phyloP scores from a whole-genome alignment of 2,888 invertebrate genomes.

The Bellardia pandia region DNA sequence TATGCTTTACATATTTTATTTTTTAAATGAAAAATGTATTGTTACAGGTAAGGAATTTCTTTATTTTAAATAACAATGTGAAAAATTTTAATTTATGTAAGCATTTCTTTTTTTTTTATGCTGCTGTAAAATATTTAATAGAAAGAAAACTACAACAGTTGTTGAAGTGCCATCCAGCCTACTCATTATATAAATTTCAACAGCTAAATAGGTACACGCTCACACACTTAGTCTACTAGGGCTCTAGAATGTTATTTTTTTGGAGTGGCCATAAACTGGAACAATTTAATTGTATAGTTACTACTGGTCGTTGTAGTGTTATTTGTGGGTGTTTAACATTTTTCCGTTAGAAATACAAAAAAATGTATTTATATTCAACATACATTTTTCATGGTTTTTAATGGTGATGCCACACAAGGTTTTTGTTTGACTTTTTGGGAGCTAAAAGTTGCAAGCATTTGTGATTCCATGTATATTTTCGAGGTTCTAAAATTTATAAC shows the following conservation, averaged over 20 bases:
- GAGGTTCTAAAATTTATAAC: too few relatives aligned
- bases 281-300: slow-evolving; percentile 67
- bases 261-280: slow-evolving; percentile 65
- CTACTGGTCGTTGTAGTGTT: slow-evolving; percentile 54
- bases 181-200: slow-evolving; percentile 60
- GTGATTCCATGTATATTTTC: too few relatives aligned
- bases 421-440: neutral
- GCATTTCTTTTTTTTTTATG: neutral
- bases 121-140: slow-evolving; percentile 1
- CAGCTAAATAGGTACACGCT: slow-evolving; percentile 35
- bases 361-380: slow-evolving; percentile 40
- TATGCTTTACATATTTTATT: neutral
- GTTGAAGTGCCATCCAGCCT: slow-evolving; percentile 63
- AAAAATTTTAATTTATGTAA: slow-evolving; percentile 66
- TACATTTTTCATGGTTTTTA: slow-evolving; percentile 15
- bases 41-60: slow-evolving; percentile 46
- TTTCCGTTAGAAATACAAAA: slow-evolving; percentile 41
- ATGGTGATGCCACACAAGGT: slow-evolving; percentile 28
- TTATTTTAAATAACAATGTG: slow-evolving; percentile 57
- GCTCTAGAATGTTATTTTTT: slow-evolving; percentile 37
- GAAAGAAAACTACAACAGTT: slow-evolving; percentile 15
- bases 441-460: neutral
- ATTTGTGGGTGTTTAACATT: slow-evolving; percentile 61
- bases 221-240: neutral
- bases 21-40: neutral